phyloP scores from a whole-genome alignment of 2,888 invertebrate genomes.

The Leistus spinibarbis region DNA sequence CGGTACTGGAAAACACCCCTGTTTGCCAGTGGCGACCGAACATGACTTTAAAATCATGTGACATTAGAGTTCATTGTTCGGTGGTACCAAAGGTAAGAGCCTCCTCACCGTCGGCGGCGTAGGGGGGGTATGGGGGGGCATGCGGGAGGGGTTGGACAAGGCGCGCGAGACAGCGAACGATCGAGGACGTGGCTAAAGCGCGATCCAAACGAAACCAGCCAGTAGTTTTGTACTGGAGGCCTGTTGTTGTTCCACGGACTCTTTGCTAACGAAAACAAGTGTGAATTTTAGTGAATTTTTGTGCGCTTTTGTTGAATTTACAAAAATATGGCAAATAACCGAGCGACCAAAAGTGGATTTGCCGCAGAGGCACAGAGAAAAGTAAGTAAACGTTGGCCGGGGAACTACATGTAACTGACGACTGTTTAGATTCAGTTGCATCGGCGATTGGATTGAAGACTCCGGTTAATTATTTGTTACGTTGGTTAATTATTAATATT shows the following conservation, averaged over 20 bases:
- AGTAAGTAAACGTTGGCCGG: conserved; percentile 64
- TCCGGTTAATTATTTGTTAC: not conserved
- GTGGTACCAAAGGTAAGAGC: not conserved
- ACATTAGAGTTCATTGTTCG: conserved; percentile 2
- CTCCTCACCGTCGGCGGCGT: not conserved
- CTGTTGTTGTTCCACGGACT: not conserved
- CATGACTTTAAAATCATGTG: not conserved
- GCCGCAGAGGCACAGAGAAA: conserved; percentile 95
- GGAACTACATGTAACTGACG: not conserved
- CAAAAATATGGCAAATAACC: conserved; percentile 73
- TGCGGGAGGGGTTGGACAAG: not conserved
- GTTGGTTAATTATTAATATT: not conserved
- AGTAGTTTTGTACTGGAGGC: conserved; percentile 1
- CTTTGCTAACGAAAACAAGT: not conserved
- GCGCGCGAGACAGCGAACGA: not conserved
- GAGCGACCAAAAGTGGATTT: conserved; percentile 91
- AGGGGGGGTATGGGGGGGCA: too few relatives aligned
- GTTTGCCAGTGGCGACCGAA: not conserved
- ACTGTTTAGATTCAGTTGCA: not conserved
- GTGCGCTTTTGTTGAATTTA: conserved; percentile 2
- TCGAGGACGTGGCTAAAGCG: not conserved
- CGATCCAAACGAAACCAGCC: not conserved
- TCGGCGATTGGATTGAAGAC: not conserved
- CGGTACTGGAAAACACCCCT: conserved; percentile 1
- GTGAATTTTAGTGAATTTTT: too few relatives aligned